Evolutionary conservation across 2,888 invertebrate species (phyloP), one percentile per base, ranked within the genome.

Genomic region (Amblyteles armatorius): DNA sequence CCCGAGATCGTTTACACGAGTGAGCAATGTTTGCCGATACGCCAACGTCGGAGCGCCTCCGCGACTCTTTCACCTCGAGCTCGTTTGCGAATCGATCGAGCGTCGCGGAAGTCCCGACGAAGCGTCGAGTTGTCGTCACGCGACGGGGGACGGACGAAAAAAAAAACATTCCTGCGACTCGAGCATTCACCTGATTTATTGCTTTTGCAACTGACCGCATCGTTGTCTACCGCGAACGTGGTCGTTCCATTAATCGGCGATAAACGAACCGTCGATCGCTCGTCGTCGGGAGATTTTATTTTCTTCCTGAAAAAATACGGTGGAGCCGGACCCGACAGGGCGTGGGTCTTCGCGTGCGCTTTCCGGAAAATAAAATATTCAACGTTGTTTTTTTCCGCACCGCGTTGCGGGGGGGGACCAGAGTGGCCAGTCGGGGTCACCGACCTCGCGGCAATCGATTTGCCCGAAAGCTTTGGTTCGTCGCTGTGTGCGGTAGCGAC

Each of bases 1-100:
- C 96, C 96, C 2, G 95, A 95, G 60, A 89, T 94, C 63, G 93
- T 94, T 87, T 94, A 94, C 82, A 94, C 92, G 83, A 90, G 95
- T 95, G 90, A 93, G 94, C 93, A 60, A 79, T 67, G 7, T 60
- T 55, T 29, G 55, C 19, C 33, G 16, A 52, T 63, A 48, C 16
- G 13, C 57, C 26, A 55, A 55, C 55, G 22, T 11, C 55, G 22
- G 44, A 57, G 22, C 22, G 19, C 13, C 9, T 22, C 13, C 55
- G 22, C 55, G 22, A 57, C 57, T 57, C 57, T 57, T 22, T 57
- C 26, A 0, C 13, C 22, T 22, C 57, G 22, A 26, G 29, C 26
- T 63, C 13, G 13, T 74, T 63, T 48, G 16, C 22, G 19, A 29
- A 74, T 74, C 48, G 29, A 63, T 74, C 60, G 63, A 76, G 9